A percentile compares a stretch with the other conserved stretches of the same genome.
Conservation (phyloP, 2,888 invertebrate genomes). For the Noctuana brunneofusca region DNA sequence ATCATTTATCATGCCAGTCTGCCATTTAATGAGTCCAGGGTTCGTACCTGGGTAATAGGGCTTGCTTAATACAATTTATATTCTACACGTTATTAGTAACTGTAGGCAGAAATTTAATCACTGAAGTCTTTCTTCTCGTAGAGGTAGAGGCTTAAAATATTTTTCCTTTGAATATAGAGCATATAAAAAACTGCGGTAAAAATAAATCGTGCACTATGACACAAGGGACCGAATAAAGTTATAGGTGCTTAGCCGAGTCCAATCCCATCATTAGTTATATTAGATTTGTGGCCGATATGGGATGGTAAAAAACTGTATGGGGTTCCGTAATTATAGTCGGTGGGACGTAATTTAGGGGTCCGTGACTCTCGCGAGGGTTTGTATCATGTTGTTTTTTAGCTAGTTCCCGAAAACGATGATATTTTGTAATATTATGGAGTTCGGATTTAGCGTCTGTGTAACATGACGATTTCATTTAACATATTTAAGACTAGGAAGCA, state of each 20-base stretch:
- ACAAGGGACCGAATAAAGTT: constrained; percentile 50
- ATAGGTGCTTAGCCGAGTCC: constrained; percentile 61
- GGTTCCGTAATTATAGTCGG: constrained; percentile 64
- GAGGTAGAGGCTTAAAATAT: not conserved
- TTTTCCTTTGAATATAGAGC: not conserved
- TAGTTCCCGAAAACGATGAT: constrained; percentile 48
- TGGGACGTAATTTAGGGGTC: constrained; percentile 65
- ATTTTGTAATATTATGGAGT: constrained; percentile 6
- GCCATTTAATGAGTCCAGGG: too few relatives aligned
- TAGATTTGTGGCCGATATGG: constrained; percentile 71
- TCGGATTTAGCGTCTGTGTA: not conserved
- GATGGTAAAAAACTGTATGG: constrained; percentile 66
- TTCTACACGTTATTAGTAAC: too few relatives aligned
- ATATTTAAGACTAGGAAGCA: too few relatives aligned
- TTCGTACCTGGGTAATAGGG: too few relatives aligned
- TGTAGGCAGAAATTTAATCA: too few relatives aligned
- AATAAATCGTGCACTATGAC: constrained; percentile 48
- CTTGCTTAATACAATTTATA: too few relatives aligned
- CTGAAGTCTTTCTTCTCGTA: too few relatives aligned
- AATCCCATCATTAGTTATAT: constrained; percentile 72
- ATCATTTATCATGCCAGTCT: too few relatives aligned
- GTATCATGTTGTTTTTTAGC: constrained; percentile 53
- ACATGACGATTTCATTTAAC: not conserved
- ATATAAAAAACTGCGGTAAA: constrained; percentile 23
- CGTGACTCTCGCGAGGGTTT: constrained; percentile 43